phyloP scores from a whole-genome alignment of 2,888 invertebrate genomes.

The Catocala nupta region DNA sequence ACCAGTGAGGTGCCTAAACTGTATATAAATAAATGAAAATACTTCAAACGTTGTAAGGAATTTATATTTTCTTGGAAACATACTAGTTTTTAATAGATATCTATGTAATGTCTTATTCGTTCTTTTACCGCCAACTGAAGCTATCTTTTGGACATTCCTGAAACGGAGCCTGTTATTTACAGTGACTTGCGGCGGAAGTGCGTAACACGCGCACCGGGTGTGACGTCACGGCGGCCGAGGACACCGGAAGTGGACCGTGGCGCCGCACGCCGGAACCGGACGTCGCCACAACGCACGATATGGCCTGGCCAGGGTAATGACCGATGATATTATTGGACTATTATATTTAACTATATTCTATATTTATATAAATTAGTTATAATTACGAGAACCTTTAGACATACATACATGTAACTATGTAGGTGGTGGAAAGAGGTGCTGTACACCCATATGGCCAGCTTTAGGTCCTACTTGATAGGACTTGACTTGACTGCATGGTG shows the following conservation, averaged over 20 bases:
- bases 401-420: neutral
- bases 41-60: no score
- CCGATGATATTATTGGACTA: conserved; percentile 57
- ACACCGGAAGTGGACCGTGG: conserved; percentile 78
- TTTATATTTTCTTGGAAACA: no score
- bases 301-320: conserved; percentile 77
- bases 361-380: neutral
- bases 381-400: neutral
- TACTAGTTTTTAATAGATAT: no score
- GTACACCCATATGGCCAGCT: no score
- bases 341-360: conserved; percentile 34
- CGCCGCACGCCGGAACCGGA: conserved; percentile 80
- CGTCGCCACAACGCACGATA: conserved; percentile 72
- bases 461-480: no score
- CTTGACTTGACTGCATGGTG: no score
- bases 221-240: conserved; percentile 76
- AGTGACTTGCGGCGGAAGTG: conserved; percentile 71
- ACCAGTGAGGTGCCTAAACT: no score
- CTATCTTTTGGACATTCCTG: conserved; percentile 30
- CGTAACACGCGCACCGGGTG: conserved; percentile 76
- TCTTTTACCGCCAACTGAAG: neutral
- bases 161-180: conserved; percentile 51
- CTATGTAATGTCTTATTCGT: no score
- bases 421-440: no score
- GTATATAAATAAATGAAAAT: no score